Conservation (phyloP, 2,888 invertebrate species). For the Teleogryllus oceanicus region DNA sequence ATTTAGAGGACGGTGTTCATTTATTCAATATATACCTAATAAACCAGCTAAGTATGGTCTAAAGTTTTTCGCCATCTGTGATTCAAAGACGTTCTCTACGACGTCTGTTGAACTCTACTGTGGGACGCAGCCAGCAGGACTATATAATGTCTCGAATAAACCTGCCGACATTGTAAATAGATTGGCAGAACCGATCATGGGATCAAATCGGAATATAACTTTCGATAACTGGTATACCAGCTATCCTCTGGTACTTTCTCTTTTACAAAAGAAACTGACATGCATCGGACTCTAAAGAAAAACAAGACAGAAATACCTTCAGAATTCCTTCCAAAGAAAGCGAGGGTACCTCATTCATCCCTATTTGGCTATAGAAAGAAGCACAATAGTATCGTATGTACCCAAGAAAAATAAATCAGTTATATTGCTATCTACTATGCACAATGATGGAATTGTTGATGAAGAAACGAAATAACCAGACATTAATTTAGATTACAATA, state of each 20-base stretch:
- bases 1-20: neutral
- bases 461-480: constrained; percentile 38
- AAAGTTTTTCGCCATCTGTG: neutral
- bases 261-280: constrained; percentile 26
- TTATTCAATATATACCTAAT: neutral
- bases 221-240: neutral
- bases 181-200: neutral
- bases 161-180: neutral
- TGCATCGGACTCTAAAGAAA: constrained; percentile 32
- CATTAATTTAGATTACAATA: constrained; percentile 41
- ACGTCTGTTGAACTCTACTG: neutral
- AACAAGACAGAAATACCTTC: constrained; percentile 38
- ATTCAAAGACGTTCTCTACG: neutral
- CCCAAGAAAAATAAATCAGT: neutral
- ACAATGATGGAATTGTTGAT: neutral
- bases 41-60: neutral
- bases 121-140: neutral
- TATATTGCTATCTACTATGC: neutral
- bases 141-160: neutral
- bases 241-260: neutral
- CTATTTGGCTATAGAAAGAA: constrained; percentile 39
- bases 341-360: constrained; percentile 34
- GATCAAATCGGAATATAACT: neutral
- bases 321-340: constrained; percentile 40
- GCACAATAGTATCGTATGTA: constrained; percentile 26